phyloP scores from a whole-genome alignment of 2,888 invertebrate species.

The Mesochorus sp. region DNA sequence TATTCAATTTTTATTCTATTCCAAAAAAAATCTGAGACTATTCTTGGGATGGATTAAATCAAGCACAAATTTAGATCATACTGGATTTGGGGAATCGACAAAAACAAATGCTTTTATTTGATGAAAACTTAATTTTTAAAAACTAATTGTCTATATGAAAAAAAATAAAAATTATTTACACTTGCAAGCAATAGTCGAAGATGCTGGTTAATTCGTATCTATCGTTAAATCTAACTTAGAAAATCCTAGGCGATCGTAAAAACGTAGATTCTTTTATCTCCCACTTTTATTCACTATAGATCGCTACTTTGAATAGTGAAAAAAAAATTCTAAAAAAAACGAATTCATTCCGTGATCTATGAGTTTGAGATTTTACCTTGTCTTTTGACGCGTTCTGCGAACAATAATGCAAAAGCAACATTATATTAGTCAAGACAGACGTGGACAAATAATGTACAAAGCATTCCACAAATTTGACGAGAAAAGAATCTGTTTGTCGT shows the following conservation, averaged over 20 bases:
- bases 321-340: slow-evolving; percentile 40
- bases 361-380: slow-evolving; percentile 76
- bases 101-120: slow-evolving; percentile 18
- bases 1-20: not conserved
- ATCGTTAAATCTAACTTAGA: slow-evolving; percentile 28
- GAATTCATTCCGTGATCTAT: slow-evolving; percentile 52
- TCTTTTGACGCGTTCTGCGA: slow-evolving; percentile 81
- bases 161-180: not conserved
- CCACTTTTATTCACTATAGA: slow-evolving; percentile 47
- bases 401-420: slow-evolving; percentile 79
- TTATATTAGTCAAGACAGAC: slow-evolving; percentile 76
- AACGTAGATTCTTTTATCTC: not conserved
- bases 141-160: not conserved
- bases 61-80: slow-evolving; percentile 38
- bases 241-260: slow-evolving; percentile 7
- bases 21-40: not conserved
- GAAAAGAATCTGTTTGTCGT: slow-evolving; percentile 3
- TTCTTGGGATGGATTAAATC: slow-evolving; percentile 25
- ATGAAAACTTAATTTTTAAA: slow-evolving; percentile 1
- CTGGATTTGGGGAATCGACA: not conserved
- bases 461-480: slow-evolving; percentile 35
- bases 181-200: slow-evolving; percentile 24
- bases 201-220: slow-evolving; percentile 49
- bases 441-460: slow-evolving; percentile 68
- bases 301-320: slow-evolving; percentile 24